phyloP scores from a whole-genome alignment of 2,888 invertebrate genomes.

The Priocnemis perturbator region DNA sequence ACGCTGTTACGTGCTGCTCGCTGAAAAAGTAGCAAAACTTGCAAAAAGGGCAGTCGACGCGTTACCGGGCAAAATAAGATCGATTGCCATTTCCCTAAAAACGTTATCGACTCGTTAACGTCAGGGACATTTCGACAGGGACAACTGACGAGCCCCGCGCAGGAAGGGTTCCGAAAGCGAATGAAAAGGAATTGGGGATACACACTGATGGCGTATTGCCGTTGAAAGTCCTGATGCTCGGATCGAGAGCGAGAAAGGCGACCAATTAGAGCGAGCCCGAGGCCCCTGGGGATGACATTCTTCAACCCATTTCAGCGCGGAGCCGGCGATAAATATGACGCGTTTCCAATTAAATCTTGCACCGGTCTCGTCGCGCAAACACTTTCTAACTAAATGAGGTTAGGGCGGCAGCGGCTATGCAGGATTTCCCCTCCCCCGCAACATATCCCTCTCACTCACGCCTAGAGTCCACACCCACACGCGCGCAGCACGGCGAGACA shows the following conservation, averaged over 20 bases:
- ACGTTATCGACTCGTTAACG: no score
- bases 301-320: slow-evolving; percentile 44
- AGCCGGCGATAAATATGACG: slow-evolving; percentile 57
- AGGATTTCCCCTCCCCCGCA: slow-evolving; percentile 31
- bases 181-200: no score
- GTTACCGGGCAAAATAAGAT: no score
- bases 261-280: slow-evolving; percentile 50
- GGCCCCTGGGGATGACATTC: slow-evolving; percentile 53
- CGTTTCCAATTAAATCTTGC: slow-evolving; percentile 64
- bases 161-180: no score
- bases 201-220: slow-evolving; percentile 15
- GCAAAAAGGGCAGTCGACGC: no score
- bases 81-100: no score
- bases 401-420: slow-evolving; percentile 39
- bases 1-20: no score
- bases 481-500: slow-evolving; percentile 22
- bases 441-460: slow-evolving; percentile 15
- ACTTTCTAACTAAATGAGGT: slow-evolving; percentile 60
- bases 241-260: slow-evolving; percentile 45
- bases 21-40: no score
- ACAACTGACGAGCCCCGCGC: no score
- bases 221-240: slow-evolving; percentile 32
- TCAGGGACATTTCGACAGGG: no score
- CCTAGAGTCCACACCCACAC: slow-evolving; percentile 13
- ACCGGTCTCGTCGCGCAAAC: slow-evolving; percentile 47